Conservation (phyloP, 1,140 invertebrate species). For the Sitophilus oryzae region DNA sequence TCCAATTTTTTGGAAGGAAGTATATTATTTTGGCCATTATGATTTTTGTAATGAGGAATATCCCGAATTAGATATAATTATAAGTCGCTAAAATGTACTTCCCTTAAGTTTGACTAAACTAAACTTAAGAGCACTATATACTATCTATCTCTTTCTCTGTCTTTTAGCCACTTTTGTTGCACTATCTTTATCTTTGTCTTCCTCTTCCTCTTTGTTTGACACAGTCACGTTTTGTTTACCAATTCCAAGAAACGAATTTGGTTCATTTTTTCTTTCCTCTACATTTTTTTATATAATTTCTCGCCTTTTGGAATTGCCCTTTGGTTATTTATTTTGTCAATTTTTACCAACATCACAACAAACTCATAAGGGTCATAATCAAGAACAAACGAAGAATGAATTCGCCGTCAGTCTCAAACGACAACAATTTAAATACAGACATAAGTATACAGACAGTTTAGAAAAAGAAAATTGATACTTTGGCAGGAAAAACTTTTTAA, state of each 20-base stretch:
- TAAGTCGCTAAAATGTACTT: neutral
- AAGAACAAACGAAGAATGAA: neutral
- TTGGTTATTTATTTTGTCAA: neutral
- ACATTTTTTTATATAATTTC: neutral
- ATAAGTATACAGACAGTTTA: no score
- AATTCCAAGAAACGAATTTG: conserved; percentile 14
- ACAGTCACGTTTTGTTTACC: conserved; percentile 2
- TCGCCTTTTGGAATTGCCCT: neutral
- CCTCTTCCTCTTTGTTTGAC: neutral
- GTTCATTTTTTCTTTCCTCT: conserved; percentile 5
- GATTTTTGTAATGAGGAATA: conserved; percentile 3
- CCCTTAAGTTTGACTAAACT: neutral
- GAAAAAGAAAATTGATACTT: no score
- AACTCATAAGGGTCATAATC: no score
- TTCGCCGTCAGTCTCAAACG: neutral
- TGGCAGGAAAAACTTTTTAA: no score
- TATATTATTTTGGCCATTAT: neutral
- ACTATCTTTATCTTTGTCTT: neutral
- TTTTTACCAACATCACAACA: no score
- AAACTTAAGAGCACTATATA: no score
- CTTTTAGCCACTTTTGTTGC: conserved; percentile 6
- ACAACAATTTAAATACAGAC: neutral
- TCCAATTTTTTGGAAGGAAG: neutral
- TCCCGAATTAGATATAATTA: conserved; percentile 4
- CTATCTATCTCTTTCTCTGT: neutral